Evolutionary conservation across 1,140 invertebrate species (phyloP).

Genomic region (Eufriesea mexicana): DNA sequence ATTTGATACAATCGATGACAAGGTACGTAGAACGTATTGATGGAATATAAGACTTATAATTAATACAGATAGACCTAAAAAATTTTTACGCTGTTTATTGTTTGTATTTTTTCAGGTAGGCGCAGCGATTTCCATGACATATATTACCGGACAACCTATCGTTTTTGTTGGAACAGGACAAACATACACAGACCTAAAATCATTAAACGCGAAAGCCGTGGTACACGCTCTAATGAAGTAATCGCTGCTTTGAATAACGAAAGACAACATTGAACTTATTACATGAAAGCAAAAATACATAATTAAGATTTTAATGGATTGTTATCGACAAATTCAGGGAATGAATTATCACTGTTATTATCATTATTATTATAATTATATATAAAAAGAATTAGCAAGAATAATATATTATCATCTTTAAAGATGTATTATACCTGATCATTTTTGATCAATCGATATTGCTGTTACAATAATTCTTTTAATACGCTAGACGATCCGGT

Average conservation of each 20-base stretch:
- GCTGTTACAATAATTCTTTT: neutral
- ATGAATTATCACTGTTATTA: slow-evolving; percentile 4
- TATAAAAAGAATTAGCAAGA: slow-evolving; percentile 24
- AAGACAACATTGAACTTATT: slow-evolving; percentile 37
- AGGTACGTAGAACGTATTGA: slow-evolving; percentile 84
- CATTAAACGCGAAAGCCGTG: slow-evolving; percentile 97
- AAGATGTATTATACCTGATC: slow-evolving; percentile 10
- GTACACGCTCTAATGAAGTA: slow-evolving; percentile 98
- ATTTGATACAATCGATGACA: slow-evolving; percentile 99
- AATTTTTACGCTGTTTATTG: slow-evolving; percentile 6
- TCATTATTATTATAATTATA: slow-evolving; percentile 24
- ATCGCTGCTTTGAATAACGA: slow-evolving; percentile 63
- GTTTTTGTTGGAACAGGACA: slow-evolving; percentile 99
- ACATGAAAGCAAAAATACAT: neutral
- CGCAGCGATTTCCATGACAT: slow-evolving; percentile 99
- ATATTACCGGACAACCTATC: slow-evolving; percentile 99
- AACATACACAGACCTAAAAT: slow-evolving; percentile 98
- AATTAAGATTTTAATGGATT: slow-evolving; percentile 34
- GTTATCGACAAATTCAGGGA: slow-evolving; percentile 25
- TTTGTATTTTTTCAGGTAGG: slow-evolving; percentile 89
- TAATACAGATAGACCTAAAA: neutral
- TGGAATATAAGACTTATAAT: neutral
- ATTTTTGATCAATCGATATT: neutral
- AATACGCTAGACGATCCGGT: neutral
- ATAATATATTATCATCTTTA: slow-evolving; percentile 26